A percentile compares a stretch with the other conserved stretches of the same genome.
Conservation (phyloP, 1,140 invertebrate species). For the Papilio xuthus region DNA sequence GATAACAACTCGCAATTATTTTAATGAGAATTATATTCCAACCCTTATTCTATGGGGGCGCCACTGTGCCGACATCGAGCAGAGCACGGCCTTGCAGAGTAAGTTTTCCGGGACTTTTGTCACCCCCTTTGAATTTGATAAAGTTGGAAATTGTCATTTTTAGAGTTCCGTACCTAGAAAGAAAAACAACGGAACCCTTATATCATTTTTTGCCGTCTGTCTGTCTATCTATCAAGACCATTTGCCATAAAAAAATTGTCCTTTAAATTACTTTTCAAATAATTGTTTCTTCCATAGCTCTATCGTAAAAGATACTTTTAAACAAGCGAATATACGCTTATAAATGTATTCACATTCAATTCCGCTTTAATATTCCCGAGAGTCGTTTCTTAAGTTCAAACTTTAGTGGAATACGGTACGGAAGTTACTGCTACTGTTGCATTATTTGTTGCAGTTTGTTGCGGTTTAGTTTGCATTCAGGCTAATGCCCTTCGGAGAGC, state of each 20-base stretch:
- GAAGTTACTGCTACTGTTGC: constrained; percentile 14
- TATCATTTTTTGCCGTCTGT: no score
- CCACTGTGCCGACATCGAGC: neutral
- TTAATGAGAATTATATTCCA: neutral
- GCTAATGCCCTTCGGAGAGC: constrained; percentile 25
- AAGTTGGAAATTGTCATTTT: no score
- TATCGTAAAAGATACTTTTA: no score
- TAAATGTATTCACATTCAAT: constrained; percentile 6
- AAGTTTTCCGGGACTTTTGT: neutral
- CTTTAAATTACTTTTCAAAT: no score
- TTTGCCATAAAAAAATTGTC: no score
- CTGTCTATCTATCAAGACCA: no score
- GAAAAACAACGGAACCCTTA: no score
- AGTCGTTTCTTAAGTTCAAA: constrained; percentile 33
- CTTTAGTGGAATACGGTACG: constrained; percentile 23
- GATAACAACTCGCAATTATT: neutral
- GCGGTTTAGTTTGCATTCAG: constrained; percentile 29
- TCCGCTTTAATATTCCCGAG: constrained; percentile 19
- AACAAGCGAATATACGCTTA: neutral
- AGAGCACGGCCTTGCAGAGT: neutral
- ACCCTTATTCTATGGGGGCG: neutral
- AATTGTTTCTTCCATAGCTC: neutral
- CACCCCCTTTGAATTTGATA: no score
- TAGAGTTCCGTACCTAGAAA: no score
- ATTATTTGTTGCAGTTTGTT: constrained; percentile 34